Evolutionary conservation across 2,797 vertebrate genomes (phyloP).

Genomic region (Aeoliscus strigatus): DNA sequence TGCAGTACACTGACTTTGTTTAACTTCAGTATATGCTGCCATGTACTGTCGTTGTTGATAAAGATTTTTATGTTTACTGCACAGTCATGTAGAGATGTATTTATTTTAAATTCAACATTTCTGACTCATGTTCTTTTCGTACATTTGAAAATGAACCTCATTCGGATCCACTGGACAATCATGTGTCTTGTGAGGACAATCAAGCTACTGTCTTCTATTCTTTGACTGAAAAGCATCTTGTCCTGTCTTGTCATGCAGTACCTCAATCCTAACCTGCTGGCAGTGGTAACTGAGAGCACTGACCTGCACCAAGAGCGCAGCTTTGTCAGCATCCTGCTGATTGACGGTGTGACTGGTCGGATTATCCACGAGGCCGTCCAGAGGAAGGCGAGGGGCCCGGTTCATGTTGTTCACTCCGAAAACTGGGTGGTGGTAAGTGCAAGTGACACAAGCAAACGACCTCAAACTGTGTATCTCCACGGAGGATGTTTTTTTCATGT

Average conservation of each 20-base stretch:
- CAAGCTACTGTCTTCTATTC: not conserved
- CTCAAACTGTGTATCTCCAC: no score
- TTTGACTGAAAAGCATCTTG: not conserved
- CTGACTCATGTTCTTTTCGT: no score
- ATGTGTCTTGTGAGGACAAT: not conserved
- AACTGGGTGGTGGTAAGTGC: constrained; percentile 97
- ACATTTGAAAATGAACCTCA: no score
- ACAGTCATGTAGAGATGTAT: no score
- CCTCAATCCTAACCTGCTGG: constrained; percentile 93
- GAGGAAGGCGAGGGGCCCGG: constrained; percentile 89
- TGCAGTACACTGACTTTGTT: no score
- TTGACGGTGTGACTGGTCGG: constrained; percentile 91
- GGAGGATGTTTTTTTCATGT: not conserved
- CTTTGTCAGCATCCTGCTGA: constrained; percentile 88
- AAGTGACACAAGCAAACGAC: no score
- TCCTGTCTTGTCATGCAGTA: constrained; percentile 74
- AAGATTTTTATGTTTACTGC: no score
- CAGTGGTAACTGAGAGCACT: constrained; percentile 90
- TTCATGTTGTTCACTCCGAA: constrained; percentile 94
- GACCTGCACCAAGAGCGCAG: constrained; percentile 89
- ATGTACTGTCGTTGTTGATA: no score
- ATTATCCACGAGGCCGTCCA: constrained; percentile 93
- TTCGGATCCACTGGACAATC: no score
- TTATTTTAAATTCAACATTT: no score
- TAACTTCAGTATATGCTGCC: no score